phyloP scores from a whole-genome alignment of 2,797 vertebrate genomes.

The Danio jaintianensis region DNA sequence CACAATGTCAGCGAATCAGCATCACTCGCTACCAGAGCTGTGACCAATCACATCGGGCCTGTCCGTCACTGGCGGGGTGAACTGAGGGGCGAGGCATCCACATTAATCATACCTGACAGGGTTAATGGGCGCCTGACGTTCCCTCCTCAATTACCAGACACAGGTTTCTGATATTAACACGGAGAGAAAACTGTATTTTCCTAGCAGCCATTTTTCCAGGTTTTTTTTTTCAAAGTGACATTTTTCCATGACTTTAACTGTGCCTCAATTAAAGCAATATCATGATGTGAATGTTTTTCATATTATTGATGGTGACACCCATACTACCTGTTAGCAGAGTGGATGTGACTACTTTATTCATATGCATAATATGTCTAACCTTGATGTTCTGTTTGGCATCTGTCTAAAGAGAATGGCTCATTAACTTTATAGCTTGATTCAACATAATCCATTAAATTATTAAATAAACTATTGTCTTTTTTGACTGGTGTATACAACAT shows the following conservation, averaged over 20 bases:
- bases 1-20: conserved; percentile 68
- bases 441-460: too few species aligned
- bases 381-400: neutral
- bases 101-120: conserved; percentile 66
- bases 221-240: conserved; percentile 24
- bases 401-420: neutral
- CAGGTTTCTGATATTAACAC: conserved; percentile 56
- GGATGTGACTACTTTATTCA: neutral
- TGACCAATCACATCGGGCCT: conserved; percentile 58
- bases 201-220: conserved; percentile 27
- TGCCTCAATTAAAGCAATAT: neutral
- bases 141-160: conserved; percentile 55
- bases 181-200: conserved; percentile 60
- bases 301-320: conserved; percentile 18
- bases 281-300: neutral
- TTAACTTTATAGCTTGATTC: neutral
- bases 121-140: conserved; percentile 53
- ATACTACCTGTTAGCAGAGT: neutral
- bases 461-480: neutral
- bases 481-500: neutral
- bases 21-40: conserved; percentile 54
- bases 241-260: conserved; percentile 22
- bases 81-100: conserved; percentile 50
- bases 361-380: neutral
- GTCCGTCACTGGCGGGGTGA: conserved; percentile 55